These are phyloP conservation scores for Drosophila trichaetosa DNA, from an alignment of 2,888 invertebrate species.

Conservation along the genomic window DNA sequence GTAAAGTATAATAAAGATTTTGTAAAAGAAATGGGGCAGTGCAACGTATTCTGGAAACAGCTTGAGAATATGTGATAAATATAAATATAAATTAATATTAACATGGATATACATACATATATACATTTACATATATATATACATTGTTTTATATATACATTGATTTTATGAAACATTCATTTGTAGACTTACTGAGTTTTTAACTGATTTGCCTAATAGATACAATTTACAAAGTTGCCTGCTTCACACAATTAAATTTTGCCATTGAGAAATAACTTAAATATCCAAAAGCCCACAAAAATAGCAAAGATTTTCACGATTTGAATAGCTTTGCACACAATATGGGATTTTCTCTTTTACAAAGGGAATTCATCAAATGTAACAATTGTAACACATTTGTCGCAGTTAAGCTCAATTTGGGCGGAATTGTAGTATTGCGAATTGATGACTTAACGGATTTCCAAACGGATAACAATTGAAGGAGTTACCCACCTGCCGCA, in stretches of 20 bases:
- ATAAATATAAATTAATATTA: background rate
- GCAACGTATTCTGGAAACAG: background rate
- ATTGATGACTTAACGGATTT: slow-evolving; percentile 21
- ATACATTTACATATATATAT: too few species aligned
- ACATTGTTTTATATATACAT: too few species aligned
- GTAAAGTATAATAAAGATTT: background rate
- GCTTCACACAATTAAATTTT: background rate
- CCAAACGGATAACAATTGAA: slow-evolving; percentile 26
- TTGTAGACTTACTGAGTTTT: background rate
- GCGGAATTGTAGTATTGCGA: slow-evolving; percentile 21
- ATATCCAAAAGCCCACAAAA: background rate
- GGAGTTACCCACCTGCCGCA: background rate
- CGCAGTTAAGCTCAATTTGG: slow-evolving; percentile 9
- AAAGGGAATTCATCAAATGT: background rate
- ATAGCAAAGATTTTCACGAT: background rate
- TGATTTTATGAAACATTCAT: accelerated
- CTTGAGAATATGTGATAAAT: background rate
- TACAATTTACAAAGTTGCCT: background rate
- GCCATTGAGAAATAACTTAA: background rate
- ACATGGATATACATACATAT: background rate
- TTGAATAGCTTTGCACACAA: background rate
- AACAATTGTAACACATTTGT: background rate
- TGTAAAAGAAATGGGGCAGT: background rate
- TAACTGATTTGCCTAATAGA: background rate
- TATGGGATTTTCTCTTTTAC: background rate